A percentile compares a stretch with the other conserved stretches of the same genome.
These are phyloP conservation scores for Phrixothrix hirtus DNA, from an alignment of 2,888 invertebrate species.

Conservation along the genomic window DNA sequence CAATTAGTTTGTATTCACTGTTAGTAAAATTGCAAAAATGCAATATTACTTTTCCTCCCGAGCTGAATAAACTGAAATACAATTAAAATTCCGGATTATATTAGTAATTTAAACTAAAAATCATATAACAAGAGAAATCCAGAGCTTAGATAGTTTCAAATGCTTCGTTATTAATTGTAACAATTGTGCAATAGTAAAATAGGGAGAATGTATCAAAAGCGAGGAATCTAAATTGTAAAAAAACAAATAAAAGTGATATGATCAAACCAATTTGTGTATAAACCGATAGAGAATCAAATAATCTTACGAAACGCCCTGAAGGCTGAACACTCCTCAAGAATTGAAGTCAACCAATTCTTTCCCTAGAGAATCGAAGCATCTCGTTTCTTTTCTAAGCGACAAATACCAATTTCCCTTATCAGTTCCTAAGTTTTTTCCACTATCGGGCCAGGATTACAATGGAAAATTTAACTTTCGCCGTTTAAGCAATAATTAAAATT, in stretches of 20 bases:
- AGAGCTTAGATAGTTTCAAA: too few species aligned
- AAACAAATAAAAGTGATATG: constrained; percentile 23
- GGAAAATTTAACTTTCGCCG: too few species aligned
- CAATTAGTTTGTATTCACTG: constrained; percentile 27
- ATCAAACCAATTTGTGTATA: constrained; percentile 39
- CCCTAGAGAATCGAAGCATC: constrained; percentile 50
- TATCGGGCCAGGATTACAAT: constrained; percentile 6
- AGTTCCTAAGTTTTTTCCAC: constrained; percentile 39
- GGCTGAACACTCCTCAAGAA: constrained; percentile 34
- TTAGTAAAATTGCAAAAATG: constrained; percentile 28
- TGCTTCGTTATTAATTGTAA: too few species aligned
- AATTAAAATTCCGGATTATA: constrained; percentile 27
- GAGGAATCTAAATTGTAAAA: too few species aligned
- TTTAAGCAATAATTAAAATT: neutral
- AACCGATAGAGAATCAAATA: constrained; percentile 42
- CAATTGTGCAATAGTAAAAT: neutral
- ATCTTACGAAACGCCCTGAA: constrained; percentile 25
- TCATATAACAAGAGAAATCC: too few species aligned
- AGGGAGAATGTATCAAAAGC: too few species aligned
- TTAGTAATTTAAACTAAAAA: constrained; percentile 27
- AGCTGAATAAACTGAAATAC: constrained; percentile 26
- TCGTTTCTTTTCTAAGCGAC: constrained; percentile 45
- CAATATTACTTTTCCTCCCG: constrained; percentile 26
- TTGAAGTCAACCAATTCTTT: constrained; percentile 47
- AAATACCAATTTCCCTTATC: constrained; percentile 54